Conservation (phyloP, 1,140 invertebrate genomes). For the Penaeus chinensis region DNA sequence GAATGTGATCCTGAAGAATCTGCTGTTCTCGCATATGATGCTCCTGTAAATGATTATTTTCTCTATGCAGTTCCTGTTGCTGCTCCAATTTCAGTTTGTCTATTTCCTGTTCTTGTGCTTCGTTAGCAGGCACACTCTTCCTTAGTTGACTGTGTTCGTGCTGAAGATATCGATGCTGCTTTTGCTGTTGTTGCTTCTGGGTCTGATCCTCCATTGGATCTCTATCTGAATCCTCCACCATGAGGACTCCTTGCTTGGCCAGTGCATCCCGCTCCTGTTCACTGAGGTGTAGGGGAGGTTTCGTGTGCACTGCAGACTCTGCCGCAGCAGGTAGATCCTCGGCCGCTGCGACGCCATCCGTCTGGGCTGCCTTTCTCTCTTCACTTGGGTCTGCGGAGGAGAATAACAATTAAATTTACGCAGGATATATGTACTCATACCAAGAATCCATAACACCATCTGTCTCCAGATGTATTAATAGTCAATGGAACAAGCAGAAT, state of each 20-base stretch:
- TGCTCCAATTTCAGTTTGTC: not conserved
- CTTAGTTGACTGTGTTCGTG: not conserved
- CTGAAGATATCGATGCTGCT: not conserved
- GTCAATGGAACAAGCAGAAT: too few relatives aligned
- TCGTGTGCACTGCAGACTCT: too few relatives aligned
- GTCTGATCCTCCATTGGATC: not conserved
- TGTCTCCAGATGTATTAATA: too few relatives aligned
- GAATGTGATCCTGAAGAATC: not conserved
- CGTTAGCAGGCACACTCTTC: too few relatives aligned
- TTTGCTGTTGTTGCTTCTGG: not conserved
- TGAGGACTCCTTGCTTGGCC: constrained; percentile 38
- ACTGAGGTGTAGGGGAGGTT: not conserved
- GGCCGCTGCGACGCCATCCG: not conserved
- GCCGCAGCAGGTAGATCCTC: not conserved
- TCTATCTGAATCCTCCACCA: constrained; percentile 21
- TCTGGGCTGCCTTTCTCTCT: too few relatives aligned
- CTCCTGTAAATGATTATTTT: not conserved
- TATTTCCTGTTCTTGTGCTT: too few relatives aligned
- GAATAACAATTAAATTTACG: too few relatives aligned
- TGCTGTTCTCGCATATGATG: not conserved
- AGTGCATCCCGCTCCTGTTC: not conserved
- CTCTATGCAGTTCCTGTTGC: not conserved
- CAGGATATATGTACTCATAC: too few relatives aligned
- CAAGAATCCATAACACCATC: too few relatives aligned
- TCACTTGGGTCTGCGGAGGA: too few relatives aligned